Evolutionary conservation across 2,888 invertebrate genomes (phyloP), one percentile per base, ranked within the genome.

Genomic region (Drosophila barbarae): DNA sequence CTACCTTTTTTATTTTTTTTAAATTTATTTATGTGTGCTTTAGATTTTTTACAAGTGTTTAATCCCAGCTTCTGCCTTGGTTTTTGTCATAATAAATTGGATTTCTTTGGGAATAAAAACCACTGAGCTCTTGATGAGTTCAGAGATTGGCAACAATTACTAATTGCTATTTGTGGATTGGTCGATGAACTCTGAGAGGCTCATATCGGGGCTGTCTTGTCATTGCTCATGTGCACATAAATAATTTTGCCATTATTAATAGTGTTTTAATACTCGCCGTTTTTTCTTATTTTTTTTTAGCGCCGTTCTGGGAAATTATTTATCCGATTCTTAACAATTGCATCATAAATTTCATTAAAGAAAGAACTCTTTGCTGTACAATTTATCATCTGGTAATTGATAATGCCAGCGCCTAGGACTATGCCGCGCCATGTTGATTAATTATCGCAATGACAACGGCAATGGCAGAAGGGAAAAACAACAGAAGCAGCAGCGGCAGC

Each of bases 311-410:
- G 53, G 50, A 67, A 76, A 69, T 73, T 64, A 73, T 81, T 81
- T 81, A 76, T 65, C 56, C 69, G 75, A 57, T 71, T 76, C 64
- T 68, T 52, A 76, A 73, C 77, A 76, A 82, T 76, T 82, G 68
- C 65, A 74, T 76, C 82, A 77, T 76, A 82, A 82, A 77, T 77
- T 76, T 63, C 55, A 76, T 71, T 66, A 67, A 71, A 82, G 71
- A 76, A 69, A 72, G 58, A 64, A 67, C 72, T 72, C 73, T 77
- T 65, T 52, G 54, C 57, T 28, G 65, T 58, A 60, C 71, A 80
- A 78, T 78, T 78, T 77, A 83, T 78, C 78, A 78, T 82, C 69
- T 72, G 69, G 81, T 83, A 83, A 78, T 78, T 78, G 78, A 78
- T 78, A 78, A 79, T 77, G 78, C 73, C 69, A 72, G 64, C 66